Evolutionary conservation across 2,888 invertebrate genomes (phyloP).

Genomic region (Agrotis segetum): DNA sequence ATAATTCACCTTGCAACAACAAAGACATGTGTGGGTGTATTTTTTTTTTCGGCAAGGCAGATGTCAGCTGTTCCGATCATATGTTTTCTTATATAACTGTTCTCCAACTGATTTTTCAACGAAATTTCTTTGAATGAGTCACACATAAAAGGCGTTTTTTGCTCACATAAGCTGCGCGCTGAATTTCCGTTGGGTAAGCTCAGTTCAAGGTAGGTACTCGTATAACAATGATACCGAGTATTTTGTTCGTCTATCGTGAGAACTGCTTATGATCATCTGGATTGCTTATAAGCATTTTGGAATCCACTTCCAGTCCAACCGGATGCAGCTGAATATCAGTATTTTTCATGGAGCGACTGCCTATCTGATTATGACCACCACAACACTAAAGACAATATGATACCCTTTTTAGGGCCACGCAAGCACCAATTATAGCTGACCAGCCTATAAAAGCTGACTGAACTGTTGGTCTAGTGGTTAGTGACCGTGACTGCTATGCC

Average conservation of each 20-base stretch:
- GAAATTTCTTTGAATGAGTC: constrained; percentile 69
- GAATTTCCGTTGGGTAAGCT: constrained; percentile 40
- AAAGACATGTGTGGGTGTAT: constrained; percentile 65
- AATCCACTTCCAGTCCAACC: too few relatives aligned
- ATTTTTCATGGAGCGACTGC: too few relatives aligned
- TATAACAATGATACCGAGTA: background rate
- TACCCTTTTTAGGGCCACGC: too few relatives aligned
- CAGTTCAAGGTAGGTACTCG: constrained; percentile 22
- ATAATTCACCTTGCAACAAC: background rate
- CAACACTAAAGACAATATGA: too few relatives aligned
- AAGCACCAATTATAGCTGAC: too few relatives aligned
- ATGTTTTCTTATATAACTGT: constrained; percentile 82
- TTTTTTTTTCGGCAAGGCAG: constrained; percentile 72
- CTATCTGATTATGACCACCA: too few relatives aligned
- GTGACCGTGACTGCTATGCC: too few relatives aligned
- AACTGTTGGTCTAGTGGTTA: too few relatives aligned
- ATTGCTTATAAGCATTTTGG: background rate
- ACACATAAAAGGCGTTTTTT: constrained; percentile 49
- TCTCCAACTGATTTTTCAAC: constrained; percentile 83
- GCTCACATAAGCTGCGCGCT: constrained; percentile 21
- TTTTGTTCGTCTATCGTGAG: background rate
- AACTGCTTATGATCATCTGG: background rate
- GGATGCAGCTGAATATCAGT: too few relatives aligned
- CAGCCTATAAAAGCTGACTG: too few relatives aligned
- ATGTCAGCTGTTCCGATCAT: constrained; percentile 86